phyloP scores from a whole-genome alignment of 2,797 vertebrate genomes.

The Sebastes itinus region DNA sequence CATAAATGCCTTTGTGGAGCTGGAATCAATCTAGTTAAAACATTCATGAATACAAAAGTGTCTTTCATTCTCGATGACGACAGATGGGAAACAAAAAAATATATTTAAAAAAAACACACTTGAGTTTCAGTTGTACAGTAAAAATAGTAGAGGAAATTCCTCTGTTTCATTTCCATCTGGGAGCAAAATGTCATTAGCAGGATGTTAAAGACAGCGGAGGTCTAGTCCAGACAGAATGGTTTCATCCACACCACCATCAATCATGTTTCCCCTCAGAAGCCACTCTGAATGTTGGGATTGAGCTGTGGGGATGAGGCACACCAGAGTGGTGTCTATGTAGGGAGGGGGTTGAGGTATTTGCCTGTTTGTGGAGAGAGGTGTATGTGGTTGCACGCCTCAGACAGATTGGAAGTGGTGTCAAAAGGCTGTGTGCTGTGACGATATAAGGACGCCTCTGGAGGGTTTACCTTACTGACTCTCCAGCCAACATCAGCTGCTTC shows the following conservation, averaged over 20 bases:
- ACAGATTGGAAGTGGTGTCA: slow-evolving; percentile 27
- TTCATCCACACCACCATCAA: slow-evolving; percentile 4
- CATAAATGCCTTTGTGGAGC: not conserved
- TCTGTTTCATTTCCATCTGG: not conserved
- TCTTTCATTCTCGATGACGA: slow-evolving; percentile 28
- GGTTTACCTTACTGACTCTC: slow-evolving; percentile 12
- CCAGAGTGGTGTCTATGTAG: slow-evolving; percentile 20
- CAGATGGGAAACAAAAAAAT: not conserved
- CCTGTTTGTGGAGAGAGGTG: slow-evolving; percentile 43
- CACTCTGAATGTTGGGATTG: slow-evolving; percentile 34
- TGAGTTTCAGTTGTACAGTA: slow-evolving; percentile 31
- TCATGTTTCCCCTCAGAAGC: slow-evolving; percentile 16
- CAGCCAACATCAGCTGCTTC: not conserved
- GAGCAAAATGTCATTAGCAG: slow-evolving; percentile 17
- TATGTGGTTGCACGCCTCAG: slow-evolving; percentile 42
- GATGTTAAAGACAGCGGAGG: not conserved
- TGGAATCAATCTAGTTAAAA: slow-evolving; percentile 10
- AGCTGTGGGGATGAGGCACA: slow-evolving; percentile 43
- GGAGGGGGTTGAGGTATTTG: not conserved
- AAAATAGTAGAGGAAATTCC: not conserved
- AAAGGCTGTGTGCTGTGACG: slow-evolving; percentile 3
- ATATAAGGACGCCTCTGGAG: not conserved
- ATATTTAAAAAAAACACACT: slow-evolving; percentile 11
- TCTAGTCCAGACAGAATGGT: slow-evolving; percentile 19
- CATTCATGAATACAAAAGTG: slow-evolving; percentile 33